Percentiles rank a stretch among this genome's conserved stretches.
These are phyloP conservation scores for Desmodus rotundus DNA, from an alignment of 2,113 vertebrate genomes.

Conservation along the genomic window DNA sequence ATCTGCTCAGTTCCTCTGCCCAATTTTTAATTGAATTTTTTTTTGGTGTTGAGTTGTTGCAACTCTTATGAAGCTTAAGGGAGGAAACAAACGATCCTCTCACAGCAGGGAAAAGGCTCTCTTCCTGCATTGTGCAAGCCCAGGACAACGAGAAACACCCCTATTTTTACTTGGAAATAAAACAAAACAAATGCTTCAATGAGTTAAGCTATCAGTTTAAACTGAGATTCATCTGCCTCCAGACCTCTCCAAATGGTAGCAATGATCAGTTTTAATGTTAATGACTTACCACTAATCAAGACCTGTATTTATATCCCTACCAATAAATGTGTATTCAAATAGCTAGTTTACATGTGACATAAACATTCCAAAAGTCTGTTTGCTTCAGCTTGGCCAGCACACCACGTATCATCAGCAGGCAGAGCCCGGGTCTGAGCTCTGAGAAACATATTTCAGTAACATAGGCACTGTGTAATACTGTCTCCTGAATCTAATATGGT, in stretches of 20 bases:
- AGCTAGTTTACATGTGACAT: neutral
- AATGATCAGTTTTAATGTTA: constrained; percentile 47
- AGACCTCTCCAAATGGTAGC: constrained; percentile 13
- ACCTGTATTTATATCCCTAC: constrained; percentile 16
- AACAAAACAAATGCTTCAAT: constrained; percentile 42
- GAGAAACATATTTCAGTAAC: neutral
- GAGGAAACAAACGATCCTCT: neutral
- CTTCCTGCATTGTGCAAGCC: neutral
- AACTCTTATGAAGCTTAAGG: neutral
- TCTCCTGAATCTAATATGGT: neutral
- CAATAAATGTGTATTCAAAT: neutral
- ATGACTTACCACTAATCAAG: constrained; percentile 21
- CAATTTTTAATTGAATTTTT: too few relatives aligned
- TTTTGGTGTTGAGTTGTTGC: neutral
- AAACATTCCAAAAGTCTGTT: neutral
- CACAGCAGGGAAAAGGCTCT: neutral
- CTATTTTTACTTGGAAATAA: constrained; percentile 34
- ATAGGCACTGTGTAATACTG: neutral
- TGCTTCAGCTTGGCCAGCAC: neutral
- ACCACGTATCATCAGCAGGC: neutral
- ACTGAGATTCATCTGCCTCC: constrained; percentile 6
- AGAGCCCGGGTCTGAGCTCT: neutral
- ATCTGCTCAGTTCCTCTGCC: neutral
- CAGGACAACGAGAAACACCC: neutral
- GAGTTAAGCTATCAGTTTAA: constrained; percentile 45